Evolutionary conservation across 2,888 invertebrate species (phyloP).

Genomic region (Drosophila siamana): DNA sequence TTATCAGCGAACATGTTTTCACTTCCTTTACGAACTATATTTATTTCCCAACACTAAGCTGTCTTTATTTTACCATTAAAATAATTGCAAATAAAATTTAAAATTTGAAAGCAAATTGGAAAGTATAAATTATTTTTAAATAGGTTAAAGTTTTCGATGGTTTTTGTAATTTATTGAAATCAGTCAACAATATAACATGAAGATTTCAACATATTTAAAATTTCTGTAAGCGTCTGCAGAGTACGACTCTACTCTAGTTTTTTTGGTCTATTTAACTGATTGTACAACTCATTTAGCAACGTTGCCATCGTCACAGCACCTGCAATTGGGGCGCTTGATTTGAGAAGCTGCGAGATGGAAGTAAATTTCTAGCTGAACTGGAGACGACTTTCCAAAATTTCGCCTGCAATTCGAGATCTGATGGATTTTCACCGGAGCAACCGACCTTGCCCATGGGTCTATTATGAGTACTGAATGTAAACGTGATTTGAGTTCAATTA

Average conservation of each 20-base stretch:
- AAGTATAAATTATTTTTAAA: background rate
- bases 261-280: slow-evolving; percentile 63
- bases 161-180: background rate
- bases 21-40: background rate
- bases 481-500: slow-evolving; percentile 69
- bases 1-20: background rate
- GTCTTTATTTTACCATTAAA: background rate
- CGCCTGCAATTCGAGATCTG: slow-evolving; percentile 35
- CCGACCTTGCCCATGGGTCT: slow-evolving; percentile 19
- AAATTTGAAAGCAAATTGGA: background rate
- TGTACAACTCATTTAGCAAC: slow-evolving; percentile 34
- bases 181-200: background rate
- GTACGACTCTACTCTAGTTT: background rate
- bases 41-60: background rate
- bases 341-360: slow-evolving; percentile 22
- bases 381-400: slow-evolving; percentile 46
- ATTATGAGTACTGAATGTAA: slow-evolving; percentile 20
- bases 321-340: slow-evolving; percentile 21
- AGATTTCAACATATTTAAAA: background rate
- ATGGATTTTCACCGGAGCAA: slow-evolving; percentile 27
- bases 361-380: slow-evolving; percentile 22
- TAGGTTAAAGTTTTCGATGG: no score
- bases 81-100: background rate
- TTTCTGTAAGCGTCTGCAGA: background rate
- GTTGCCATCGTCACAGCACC: slow-evolving; percentile 16